Base-by-base conservation (phyloP, 2,797 vertebrate genomes). In the Acropternis orthonyx region DNA sequence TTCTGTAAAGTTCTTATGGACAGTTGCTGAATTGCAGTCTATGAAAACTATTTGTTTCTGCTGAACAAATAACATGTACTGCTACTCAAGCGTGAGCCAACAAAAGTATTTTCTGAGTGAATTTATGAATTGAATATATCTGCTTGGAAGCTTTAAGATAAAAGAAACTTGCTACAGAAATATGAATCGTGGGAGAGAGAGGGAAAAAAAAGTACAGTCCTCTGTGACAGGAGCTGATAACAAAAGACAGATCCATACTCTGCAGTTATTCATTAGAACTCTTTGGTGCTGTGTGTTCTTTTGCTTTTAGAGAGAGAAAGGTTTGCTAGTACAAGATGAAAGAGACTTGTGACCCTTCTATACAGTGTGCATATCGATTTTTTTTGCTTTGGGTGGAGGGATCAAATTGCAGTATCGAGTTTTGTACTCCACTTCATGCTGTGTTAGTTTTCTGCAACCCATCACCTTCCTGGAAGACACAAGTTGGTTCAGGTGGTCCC, bases 91-190 rank as follows among this genome's bases (percentile, higher is more conserved):
- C 74, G 36, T 55, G 48, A 91, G 49, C 82, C 69, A 92, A 73
- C 48, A 79, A 63, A 94, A 95, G 66, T 58, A 5, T 93, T 92
- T 86, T 86, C 88, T 75, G 92, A 95, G 96, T 91, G 91, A 94
- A 96, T 96, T 96, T 96, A 80, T 89, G 88, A 96, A 95, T 92
- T 94, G 89, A 86, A 93, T 91, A 59, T 78, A 95, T 94, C 93
- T 95, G 55, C 83, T 89, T 88, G 80, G 93, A 91, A 93, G 69
- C 74, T 89, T 93, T 88, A 93, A 92, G 92, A 96, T 91, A 95
- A 95, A 95, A 95, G 80, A 88, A 95, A 85, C 39, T 88, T 15
- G 3, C 66, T 86, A 58, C 56, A 93, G 78, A 96, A 96, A 92
- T 96, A 92, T 92, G 83, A 95, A 65, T 95, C 79, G 59, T 71